Percentiles rank a stretch among this genome's conserved stretches.
Conservation (phyloP, 2,113 vertebrate species). For the Hemichromis elongatus region DNA sequence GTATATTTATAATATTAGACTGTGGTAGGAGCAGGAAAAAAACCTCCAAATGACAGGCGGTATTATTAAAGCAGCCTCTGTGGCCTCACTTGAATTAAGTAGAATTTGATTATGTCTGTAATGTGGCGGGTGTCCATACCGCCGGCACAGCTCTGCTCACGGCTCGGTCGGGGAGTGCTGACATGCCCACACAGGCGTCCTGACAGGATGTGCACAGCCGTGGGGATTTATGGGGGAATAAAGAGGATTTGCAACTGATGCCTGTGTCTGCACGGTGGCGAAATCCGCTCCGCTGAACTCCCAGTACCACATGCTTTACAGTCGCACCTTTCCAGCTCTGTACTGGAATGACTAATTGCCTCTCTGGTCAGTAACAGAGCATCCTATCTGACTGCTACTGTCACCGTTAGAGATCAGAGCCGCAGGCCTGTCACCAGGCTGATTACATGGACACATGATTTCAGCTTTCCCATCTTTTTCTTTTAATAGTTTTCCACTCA, state of each 20-base stretch:
- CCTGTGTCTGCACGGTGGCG: conserved; percentile 38
- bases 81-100: conserved; percentile 55
- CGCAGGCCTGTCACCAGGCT: conserved; percentile 12
- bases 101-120: conserved; percentile 63
- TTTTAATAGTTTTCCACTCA: conserved; percentile 15
- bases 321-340: conserved; percentile 49
- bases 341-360: conserved; percentile 67
- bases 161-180: conserved; percentile 39
- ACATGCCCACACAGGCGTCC: conserved; percentile 51
- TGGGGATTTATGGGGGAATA: conserved; percentile 70
- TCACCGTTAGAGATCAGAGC: conserved; percentile 13
- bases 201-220: conserved; percentile 64
- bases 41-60: conserved; percentile 21
- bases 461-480: conserved; percentile 19
- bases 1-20: conserved; percentile 12
- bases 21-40: background rate
- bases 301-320: conserved; percentile 55
- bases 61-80: conserved; percentile 40
- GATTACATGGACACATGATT: conserved; percentile 32
- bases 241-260: conserved; percentile 72
- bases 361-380: conserved; percentile 33
- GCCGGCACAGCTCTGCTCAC: conserved; percentile 21
- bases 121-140: conserved; percentile 48
- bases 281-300: conserved; percentile 58
- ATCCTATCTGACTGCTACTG: conserved; percentile 12